Evolutionary conservation across 2,113 vertebrate genomes (phyloP), one percentile per base, ranked within the genome.

Genomic region (Neolamprologus falcicula): DNA sequence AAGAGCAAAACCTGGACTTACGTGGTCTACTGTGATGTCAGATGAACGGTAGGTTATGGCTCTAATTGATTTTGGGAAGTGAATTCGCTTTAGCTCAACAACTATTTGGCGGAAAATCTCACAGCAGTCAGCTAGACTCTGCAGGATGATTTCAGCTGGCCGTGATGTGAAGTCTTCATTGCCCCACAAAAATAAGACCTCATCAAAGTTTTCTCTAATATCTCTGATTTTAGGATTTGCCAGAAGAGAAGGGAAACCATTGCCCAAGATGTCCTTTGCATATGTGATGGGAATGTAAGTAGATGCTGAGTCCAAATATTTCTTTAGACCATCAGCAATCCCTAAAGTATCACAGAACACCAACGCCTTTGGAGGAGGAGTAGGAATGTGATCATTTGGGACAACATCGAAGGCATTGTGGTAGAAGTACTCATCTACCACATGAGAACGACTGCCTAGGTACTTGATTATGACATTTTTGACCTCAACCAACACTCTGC

Each of bases 171-270:
- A 59, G 80, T 97, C 96, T 84, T 96, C 93, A 86, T 96, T 93
- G 50, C 97, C 96, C 97, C 97, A 98, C 89, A 98, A 78, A 89
- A 97, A 98, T 33, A 98, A 94, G 53, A 98, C 85, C 61, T 97
- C 97, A 35, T 97, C 89, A 82, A 96, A 97, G 42, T 90, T 93
- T 73, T 92, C 87, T 63, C 86, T 83, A 17, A 95, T 52, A 45
- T 95, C 90, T 7, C 88, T 91, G 76, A 95, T 95, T 12, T 94
- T 93, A 40, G 94, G 84, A 88, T 71, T 73, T 26, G 78, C 82
- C 82, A 95, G 7, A 24, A 95, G 54, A 88, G 61, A 59, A 5
- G 90, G 87, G 85, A 94, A 17, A 3, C 94, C 90, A 3, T 21
- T 45, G 86, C 86, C 90, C 31, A 76, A 2, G 84, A 94, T 88